Evolutionary conservation across 2,888 invertebrate genomes (phyloP).

Genomic region (Sarcophaga variegata): DNA sequence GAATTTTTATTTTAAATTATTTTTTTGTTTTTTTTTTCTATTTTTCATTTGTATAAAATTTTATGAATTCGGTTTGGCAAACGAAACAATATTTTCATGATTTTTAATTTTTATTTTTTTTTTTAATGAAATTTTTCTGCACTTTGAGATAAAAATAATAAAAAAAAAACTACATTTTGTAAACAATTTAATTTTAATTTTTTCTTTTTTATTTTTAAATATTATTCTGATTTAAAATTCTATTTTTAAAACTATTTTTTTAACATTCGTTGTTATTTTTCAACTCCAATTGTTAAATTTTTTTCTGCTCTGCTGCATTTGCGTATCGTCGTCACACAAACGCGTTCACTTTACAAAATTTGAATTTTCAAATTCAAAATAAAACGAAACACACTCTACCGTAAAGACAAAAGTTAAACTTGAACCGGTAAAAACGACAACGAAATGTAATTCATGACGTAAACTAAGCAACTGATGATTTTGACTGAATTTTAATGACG

Average conservation of each 20-base stretch:
- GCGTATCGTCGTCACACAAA: conserved; percentile 31
- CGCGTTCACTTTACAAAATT: conserved; percentile 38
- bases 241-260: no score
- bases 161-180: conserved; percentile 10
- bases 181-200: background rate
- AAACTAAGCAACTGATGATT: conserved; percentile 61
- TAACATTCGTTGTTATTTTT: conserved; percentile 16
- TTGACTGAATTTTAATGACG: conserved; percentile 53
- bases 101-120: conserved; percentile 5
- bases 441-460: conserved; percentile 66
- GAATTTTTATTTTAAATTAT: background rate
- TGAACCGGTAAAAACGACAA: conserved; percentile 35
- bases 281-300: conserved; percentile 1
- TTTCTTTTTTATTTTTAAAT: conserved; percentile 11
- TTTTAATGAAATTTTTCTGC: background rate
- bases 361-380: conserved; percentile 10
- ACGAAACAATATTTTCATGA: background rate
- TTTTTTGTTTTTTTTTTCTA: background rate
- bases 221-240: background rate
- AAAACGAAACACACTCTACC: conserved; percentile 35
- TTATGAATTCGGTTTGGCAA: background rate
- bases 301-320: conserved; percentile 61
- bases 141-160: background rate
- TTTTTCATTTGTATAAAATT: background rate
- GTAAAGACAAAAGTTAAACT: conserved; percentile 43